Percentiles rank a stretch among this genome's conserved stretches.
Evolutionary conservation across 2,888 invertebrate species (phyloP).

Genomic region (Poecilus cupreus): DNA sequence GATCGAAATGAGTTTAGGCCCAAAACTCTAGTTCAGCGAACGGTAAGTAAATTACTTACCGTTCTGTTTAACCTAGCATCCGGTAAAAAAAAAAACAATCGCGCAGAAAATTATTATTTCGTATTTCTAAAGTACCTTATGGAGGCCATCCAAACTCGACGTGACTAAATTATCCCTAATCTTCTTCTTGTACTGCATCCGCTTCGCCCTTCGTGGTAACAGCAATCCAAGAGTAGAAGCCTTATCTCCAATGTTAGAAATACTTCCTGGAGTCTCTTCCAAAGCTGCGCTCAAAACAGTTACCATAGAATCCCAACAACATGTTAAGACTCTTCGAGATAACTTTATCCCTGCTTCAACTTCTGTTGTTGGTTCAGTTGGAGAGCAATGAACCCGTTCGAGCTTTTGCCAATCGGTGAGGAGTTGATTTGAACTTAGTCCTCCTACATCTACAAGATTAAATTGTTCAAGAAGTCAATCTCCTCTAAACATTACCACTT

Average conservation of each 20-base stretch:
- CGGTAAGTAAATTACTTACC: too few species aligned
- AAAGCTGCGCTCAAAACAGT: constrained; percentile 89
- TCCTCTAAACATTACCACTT: too few species aligned
- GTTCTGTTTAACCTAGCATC: too few species aligned
- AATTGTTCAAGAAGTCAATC: too few species aligned
- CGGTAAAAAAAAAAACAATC: not conserved
- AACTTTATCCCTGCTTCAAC: constrained; percentile 87
- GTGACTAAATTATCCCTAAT: constrained; percentile 87
- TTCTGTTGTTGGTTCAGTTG: constrained; percentile 81
- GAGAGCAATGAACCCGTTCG: constrained; percentile 82
- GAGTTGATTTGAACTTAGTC: constrained; percentile 87
- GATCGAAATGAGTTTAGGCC: too few species aligned
- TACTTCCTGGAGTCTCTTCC: constrained; percentile 73
- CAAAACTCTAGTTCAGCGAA: too few species aligned
- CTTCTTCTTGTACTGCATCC: constrained; percentile 75
- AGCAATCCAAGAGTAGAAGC: constrained; percentile 75
- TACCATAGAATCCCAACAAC: constrained; percentile 95
- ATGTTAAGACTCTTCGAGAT: constrained; percentile 86
- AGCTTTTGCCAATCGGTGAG: constrained; percentile 91
- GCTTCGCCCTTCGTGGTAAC: constrained; percentile 75
- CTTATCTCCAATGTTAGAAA: constrained; percentile 69
- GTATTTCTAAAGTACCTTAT: too few species aligned
- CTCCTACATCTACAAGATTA: constrained; percentile 83
- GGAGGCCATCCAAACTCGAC: constrained; percentile 90
- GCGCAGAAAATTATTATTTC: not conserved